Base-by-base conservation (phyloP, 2,888 invertebrate genomes). In the Hyposoter dolosus region DNA sequence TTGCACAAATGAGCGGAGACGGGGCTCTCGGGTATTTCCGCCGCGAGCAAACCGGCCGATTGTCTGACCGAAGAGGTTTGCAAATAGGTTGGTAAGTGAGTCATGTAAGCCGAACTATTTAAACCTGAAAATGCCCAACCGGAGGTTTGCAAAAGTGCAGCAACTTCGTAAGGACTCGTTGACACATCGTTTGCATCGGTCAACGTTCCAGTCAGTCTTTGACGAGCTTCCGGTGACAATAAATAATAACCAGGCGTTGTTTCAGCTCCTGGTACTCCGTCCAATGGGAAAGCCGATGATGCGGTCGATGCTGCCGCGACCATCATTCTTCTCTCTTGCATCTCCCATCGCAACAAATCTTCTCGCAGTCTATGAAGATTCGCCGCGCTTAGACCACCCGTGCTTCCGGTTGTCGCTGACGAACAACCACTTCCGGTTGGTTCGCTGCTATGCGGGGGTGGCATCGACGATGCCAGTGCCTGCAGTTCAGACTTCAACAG, bases 401-500 rank as follows among this genome's bases (percentile, higher is more conserved):
- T 86, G 68, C 94, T 93, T 94, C 94, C 92, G 93, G 88, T 77
- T 63, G 90, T 43, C 69, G 88, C 82, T 69, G 90, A 85, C 35
- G 91, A 74, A 84, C 90, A 88, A 53, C 90, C 90, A 76, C 84
- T 87, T 77, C 88, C 80, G 28, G 90, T 78, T 12, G 90, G 71
- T 45, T 90, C 89, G 47, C 88, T 88, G 3, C 89, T 71, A 7
- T 89, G 85, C 32, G 89, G 92, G 0, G 94, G 92, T 17, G 93
- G 94, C 93, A 94, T 93, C 63, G 93, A 90, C 43, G 94, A 93
- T 3, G 94, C 94, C 69, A 94, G 88, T 0, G 94, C 94, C 69
- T 94, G 94, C 10, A 94, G 86, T 76, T 94, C 93, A 1, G 93
- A 91, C 75, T 95, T 95, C 76, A 95, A 91, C 81, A 95, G 93